Percentiles rank a stretch among this genome's conserved stretches.
phyloP scores from a whole-genome alignment of 2,888 invertebrate species.

The Eurytoma adleriae region DNA sequence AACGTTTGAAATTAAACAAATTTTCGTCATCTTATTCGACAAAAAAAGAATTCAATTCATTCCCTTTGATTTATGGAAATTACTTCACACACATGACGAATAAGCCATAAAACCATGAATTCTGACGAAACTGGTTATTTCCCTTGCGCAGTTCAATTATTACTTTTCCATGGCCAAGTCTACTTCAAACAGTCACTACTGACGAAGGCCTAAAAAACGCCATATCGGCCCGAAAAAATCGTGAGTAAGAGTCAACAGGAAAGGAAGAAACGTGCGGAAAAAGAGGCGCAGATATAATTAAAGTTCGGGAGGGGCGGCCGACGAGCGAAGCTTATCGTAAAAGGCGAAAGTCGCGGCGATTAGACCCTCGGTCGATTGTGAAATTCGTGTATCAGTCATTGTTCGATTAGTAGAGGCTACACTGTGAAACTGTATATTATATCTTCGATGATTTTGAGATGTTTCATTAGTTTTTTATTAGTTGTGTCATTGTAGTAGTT shows the following conservation, averaged over 20 bases:
- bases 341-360: neutral
- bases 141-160: no score
- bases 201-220: neutral
- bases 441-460: no score
- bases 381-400: neutral
- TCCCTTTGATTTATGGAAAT: no score
- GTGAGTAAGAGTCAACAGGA: slow-evolving; percentile 6
- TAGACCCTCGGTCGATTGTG: neutral
- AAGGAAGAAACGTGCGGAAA: neutral
- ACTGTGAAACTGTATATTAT: neutral
- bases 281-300: neutral
- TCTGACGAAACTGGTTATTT: no score
- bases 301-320: neutral
- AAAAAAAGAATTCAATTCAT: no score
- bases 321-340: neutral
- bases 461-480: no score
- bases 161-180: neutral
- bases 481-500: no score
- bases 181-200: neutral
- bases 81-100: no score
- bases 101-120: no score
- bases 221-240: neutral
- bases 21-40: no score
- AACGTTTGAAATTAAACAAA: no score
- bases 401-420: neutral